A percentile compares a stretch with the other conserved stretches of the same genome.
phyloP scores from a whole-genome alignment of 2,113 vertebrate genomes.

The Galbula dea region DNA sequence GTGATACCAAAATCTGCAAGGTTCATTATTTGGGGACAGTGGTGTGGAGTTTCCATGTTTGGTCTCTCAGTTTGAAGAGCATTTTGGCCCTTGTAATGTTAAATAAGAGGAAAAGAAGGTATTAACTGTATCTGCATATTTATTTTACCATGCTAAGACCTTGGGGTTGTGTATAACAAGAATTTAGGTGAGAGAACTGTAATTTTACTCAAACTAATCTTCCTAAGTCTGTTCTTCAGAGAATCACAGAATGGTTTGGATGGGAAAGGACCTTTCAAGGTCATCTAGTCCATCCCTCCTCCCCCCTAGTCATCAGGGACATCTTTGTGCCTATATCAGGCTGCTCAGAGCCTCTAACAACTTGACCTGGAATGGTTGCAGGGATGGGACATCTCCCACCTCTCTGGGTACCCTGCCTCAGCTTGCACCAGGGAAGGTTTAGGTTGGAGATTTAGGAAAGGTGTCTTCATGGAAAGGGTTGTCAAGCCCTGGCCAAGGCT shows the following conservation, averaged over 20 bases:
- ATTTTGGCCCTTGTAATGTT: not conserved
- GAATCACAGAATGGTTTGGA: no score
- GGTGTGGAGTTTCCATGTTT: not conserved
- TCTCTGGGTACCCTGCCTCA: no score
- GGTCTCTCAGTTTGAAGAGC: not conserved
- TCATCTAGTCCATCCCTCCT: no score
- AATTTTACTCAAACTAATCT: not conserved
- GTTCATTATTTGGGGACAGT: not conserved
- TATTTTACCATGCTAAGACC: not conserved
- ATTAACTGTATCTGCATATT: not conserved
- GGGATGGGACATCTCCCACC: no score
- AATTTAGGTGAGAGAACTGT: not conserved
- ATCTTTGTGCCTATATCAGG: no score
- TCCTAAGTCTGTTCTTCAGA: no score
- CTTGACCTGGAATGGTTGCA: no score
- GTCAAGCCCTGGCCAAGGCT: not conserved
- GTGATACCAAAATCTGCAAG: not conserved
- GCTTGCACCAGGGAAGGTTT: not conserved
- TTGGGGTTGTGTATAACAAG: not conserved
- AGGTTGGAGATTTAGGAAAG: not conserved
- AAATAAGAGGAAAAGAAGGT: not conserved
- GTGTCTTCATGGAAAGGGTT: not conserved
- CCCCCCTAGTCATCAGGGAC: no score
- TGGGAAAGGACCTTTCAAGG: no score
- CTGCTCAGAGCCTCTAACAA: no score